Base-by-base conservation (phyloP, 2,797 vertebrate genomes). In the Chaetophractus vellerosus region DNA sequence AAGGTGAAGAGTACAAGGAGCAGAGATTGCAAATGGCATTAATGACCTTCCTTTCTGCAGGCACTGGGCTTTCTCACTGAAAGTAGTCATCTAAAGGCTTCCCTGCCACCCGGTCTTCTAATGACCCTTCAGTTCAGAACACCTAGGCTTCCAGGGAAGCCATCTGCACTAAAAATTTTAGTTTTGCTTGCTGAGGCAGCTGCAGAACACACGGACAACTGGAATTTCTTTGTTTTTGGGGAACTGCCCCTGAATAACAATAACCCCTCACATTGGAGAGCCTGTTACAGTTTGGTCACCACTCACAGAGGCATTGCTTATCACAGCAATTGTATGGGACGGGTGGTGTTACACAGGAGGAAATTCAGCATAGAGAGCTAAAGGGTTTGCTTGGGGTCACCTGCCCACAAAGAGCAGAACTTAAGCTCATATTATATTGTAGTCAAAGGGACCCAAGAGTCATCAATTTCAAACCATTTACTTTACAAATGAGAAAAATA, bases 61-160 rank as follows among this genome's bases (percentile, higher is more conserved):
- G 71, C 75, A 31, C 45, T 0, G 2, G 48, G 36, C 75, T 55
- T 78, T 87, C 90, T 38, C 26, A 57, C 31, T 57, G 57, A 90
- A 88, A 95, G 90, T 45, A 48, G 59, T 16, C 24, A 72, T 50
- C 66, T 80, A 36, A 80, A 84, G 38, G 28, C 63, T 83, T 86
- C 41, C 50, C 18, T 64, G 61, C 80, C 95, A 74, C 92, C 93
- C 95, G 93, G 92, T 68, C 38, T 72, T 91, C 57, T 80, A 82
- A 87, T 76, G 87, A 91, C n/a, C 55, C 88, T 97, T 93, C 64
- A 23, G 11, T 61, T 94, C 87, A 80, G 86, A 83, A 50, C 1
- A 6, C 71, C 8, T 50, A 89, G 86, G 16, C 71, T 92, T 92
- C 50, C n/a, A 75, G 69, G 31, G 63, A 81, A 82, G 33, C 48